These are phyloP conservation scores for Thelaira solivaga DNA, from an alignment of 2,888 invertebrate genomes.

Conservation along the genomic window DNA sequence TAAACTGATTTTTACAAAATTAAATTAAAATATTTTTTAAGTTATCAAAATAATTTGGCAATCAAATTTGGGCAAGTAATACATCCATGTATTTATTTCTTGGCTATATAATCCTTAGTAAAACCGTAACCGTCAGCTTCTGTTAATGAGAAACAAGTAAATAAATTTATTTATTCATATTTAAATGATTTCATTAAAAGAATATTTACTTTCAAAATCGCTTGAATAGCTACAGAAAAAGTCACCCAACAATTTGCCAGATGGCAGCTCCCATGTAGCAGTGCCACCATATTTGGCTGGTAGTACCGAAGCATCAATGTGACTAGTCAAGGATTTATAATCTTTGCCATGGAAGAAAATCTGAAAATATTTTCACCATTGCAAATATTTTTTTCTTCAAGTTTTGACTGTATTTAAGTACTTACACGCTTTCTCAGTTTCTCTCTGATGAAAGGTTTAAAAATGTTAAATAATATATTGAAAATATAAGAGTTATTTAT, in stretches of 20 bases:
- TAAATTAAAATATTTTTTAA: background rate
- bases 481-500: slow-evolving; percentile 93
- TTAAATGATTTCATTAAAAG: background rate
- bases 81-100: slow-evolving; percentile 64
- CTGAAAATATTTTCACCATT: slow-evolving; percentile 70
- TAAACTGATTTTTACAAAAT: slow-evolving; percentile 9
- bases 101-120: slow-evolving; percentile 73
- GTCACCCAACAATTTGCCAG: slow-evolving; percentile 82
- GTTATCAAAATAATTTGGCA: slow-evolving; percentile 32
- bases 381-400: background rate
- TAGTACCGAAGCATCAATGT: slow-evolving; percentile 80
- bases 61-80: slow-evolving; percentile 5
- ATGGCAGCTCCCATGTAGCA: slow-evolving; percentile 79
- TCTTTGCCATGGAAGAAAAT: slow-evolving; percentile 87
- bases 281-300: slow-evolving; percentile 83
- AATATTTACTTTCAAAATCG: slow-evolving; percentile 81
- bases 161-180: background rate
- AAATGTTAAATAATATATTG: slow-evolving; percentile 89
- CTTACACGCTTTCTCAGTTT: slow-evolving; percentile 87
- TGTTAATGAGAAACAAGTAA: slow-evolving; percentile 67
- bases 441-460: slow-evolving; percentile 92
- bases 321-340: slow-evolving; percentile 80
- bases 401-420: slow-evolving; percentile 26
- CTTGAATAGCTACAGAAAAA: slow-evolving; percentile 83
- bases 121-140: slow-evolving; percentile 80